A percentile compares a stretch with the other conserved stretches of the same genome.
Evolutionary conservation across 2,888 invertebrate species (phyloP).

Genomic region (Xestia sexstrigata): DNA sequence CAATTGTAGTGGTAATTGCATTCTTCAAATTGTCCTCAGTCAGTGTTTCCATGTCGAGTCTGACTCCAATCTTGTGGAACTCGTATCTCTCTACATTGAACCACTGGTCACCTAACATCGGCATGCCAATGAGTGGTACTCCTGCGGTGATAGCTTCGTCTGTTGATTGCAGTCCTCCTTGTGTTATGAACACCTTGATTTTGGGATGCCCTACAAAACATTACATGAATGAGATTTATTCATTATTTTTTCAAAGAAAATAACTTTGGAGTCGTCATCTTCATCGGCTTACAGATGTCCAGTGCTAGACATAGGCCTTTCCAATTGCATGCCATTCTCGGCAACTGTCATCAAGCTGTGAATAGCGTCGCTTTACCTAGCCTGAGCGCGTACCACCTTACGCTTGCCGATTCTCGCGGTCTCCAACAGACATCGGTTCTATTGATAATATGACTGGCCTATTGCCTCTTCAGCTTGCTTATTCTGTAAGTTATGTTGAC

Average conservation of each 20-base stretch:
- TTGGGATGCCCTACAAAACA: slow-evolving; percentile 80
- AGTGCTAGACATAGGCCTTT: neutral
- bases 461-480: neutral
- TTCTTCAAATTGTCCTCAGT: slow-evolving; percentile 68
- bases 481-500: neutral
- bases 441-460: neutral
- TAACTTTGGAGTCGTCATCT: neutral
- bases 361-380: too few relatives aligned
- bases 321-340: neutral
- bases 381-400: too few relatives aligned
- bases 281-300: neutral
- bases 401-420: neutral
- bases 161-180: slow-evolving; percentile 83
- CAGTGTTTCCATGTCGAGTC: slow-evolving; percentile 72
- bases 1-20: slow-evolving; percentile 67
- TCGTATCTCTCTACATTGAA: slow-evolving; percentile 78
- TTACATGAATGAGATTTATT: neutral
- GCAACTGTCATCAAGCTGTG: neutral
- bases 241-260: neutral
- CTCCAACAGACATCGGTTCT: neutral
- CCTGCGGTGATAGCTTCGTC: slow-evolving; percentile 82
- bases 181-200: slow-evolving; percentile 82
- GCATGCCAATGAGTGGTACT: slow-evolving; percentile 82
- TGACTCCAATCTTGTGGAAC: slow-evolving; percentile 73
- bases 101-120: slow-evolving; percentile 82